These are phyloP conservation scores for Agelas oroides DNA, from an alignment of 37 sponge, comb jelly and placozoan species.

Conservation along the genomic window DNA sequence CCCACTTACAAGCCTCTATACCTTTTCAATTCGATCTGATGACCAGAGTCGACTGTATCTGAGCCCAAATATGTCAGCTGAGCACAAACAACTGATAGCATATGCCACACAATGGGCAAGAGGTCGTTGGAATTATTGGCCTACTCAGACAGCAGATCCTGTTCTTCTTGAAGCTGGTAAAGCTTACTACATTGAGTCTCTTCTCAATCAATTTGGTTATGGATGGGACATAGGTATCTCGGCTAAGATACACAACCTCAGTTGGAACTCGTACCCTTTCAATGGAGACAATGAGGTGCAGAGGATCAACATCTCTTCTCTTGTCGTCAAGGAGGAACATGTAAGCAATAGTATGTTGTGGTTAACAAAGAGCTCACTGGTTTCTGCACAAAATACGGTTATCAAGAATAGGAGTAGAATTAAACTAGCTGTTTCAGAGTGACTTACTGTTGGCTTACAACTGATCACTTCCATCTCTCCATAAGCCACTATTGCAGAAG, in stretches of 20 bases:
- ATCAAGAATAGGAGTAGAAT: too few species aligned
- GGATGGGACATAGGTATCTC: conserved; percentile 64
- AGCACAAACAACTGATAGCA: conserved; percentile 42
- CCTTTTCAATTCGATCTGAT: conserved; percentile 74
- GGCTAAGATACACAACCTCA: conserved; percentile 63
- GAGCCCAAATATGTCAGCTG: conserved; percentile 56
- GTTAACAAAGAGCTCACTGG: too few species aligned
- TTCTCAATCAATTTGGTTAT: conserved; percentile 32
- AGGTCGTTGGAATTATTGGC: conserved; percentile 40
- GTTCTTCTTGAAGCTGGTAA: conserved; percentile 62
- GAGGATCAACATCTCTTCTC: conserved; percentile 45
- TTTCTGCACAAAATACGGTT: too few species aligned
- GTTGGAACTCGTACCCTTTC: conserved; percentile 6
- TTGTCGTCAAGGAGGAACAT: conserved; percentile 54
- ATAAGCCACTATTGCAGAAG: too few species aligned
- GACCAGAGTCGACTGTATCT: conserved; percentile 65
- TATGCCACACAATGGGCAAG: background rate
- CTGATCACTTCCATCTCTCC: too few species aligned
- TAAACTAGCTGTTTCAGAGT: too few species aligned
- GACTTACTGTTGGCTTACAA: too few species aligned
- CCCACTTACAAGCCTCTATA: conserved; percentile 69
- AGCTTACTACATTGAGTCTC: conserved; percentile 59
- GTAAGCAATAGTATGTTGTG: too few species aligned
- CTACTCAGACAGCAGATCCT: conserved; percentile 57
- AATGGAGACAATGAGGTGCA: conserved; percentile 72